Evolutionary conservation across 2,113 vertebrate species (phyloP).

Genomic region (Craseonycteris thonglongyai): DNA sequence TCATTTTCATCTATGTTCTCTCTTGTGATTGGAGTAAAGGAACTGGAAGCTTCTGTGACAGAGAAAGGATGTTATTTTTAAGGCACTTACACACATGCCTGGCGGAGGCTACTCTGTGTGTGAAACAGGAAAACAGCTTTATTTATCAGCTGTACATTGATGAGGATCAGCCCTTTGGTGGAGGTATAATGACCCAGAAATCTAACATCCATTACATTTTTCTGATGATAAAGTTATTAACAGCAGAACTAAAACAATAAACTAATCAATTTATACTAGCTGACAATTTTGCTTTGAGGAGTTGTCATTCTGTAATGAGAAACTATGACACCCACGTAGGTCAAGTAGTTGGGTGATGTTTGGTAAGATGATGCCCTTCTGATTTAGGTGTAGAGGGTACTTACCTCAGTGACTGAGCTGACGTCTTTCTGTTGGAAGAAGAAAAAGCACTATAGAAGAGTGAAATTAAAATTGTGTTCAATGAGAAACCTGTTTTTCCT

Average conservation of each 20-base stretch:
- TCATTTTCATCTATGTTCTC: neutral
- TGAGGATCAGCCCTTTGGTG: neutral
- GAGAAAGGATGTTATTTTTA: neutral
- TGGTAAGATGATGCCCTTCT: neutral
- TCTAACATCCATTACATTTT: neutral
- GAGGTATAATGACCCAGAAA: neutral
- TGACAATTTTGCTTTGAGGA: neutral
- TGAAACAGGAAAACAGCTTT: neutral
- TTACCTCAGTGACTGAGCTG: constrained; percentile 39
- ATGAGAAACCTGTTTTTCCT: neutral
- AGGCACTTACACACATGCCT: neutral
- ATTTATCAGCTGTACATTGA: rapidly evolving
- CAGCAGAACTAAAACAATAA: neutral
- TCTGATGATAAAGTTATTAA: neutral
- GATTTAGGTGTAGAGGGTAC: constrained; percentile 23
- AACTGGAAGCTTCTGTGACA: too few relatives aligned
- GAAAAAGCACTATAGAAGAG: neutral
- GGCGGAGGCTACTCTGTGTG: neutral
- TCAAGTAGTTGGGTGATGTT: neutral
- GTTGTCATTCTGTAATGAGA: constrained; percentile 59
- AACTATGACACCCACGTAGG: constrained; percentile 5
- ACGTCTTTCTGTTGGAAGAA: neutral
- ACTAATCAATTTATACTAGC: neutral
- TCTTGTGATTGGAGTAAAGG: neutral
- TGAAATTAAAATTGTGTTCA: neutral